Evolutionary conservation across 1,140 invertebrate species (phyloP), one percentile per base, ranked within the genome.

Genomic region (Pararge aegeria): DNA sequence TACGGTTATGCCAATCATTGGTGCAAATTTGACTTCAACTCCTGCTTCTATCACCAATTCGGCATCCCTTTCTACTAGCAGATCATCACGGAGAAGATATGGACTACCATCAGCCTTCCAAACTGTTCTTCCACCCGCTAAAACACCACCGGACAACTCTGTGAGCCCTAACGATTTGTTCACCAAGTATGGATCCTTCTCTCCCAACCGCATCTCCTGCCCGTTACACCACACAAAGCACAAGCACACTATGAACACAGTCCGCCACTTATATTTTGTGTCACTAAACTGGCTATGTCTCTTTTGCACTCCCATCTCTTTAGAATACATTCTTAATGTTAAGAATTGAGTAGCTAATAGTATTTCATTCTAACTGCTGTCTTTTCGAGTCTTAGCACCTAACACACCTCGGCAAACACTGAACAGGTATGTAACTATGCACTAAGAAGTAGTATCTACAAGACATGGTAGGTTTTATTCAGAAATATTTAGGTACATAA

Each of bases 1-100:
- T 15, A 99, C 95, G 27, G 96, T 97, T 67, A 99, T 95, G 51
- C 97, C 97, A 70, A 96, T 94, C 90, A 96, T 96, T 1, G 97
- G 95, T 3, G 94, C 93, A 88, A 99, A 98, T 49, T 94, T 91
- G 9, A 99, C 89, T 70, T 94, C 94, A 0, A 97, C 96, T 0
- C 97, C 97, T 0, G 97, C 93, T 73, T 97, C 95, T 38, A 99
- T 93, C 19, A 94, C 90, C 42, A 98, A 89, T 73, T 95, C 93
- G 0, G 93, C 95, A 51, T 93, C 92, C 37, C 91, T 87, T 64
- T 95, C 94, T 20, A 98, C 91, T 46, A 95, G 91, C n/a, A 98
- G 86, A 87, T 98, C 96, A 76, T 96, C 94, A 24, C 93, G 91
- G 13, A 97, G 89, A 64, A 95, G 78, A 80, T 96, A 97, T 16